Evolutionary conservation across 1,140 invertebrate species (phyloP).

Genomic region (Plectrocnemia conspersa): DNA sequence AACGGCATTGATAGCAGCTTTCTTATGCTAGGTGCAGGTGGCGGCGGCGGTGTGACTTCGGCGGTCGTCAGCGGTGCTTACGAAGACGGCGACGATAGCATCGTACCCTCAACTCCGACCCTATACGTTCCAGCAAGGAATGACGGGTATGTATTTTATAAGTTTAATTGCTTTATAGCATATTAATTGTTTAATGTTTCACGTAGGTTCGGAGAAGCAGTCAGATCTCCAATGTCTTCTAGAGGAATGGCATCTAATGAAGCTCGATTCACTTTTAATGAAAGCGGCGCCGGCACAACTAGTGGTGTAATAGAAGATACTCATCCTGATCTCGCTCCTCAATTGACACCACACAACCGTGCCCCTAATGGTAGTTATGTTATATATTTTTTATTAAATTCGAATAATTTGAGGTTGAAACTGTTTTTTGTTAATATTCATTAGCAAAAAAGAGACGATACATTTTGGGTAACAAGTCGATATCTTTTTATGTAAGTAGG

Average conservation of each 20-base stretch:
- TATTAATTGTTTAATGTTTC: not conserved
- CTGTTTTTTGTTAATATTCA: slow-evolving; percentile 3
- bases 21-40: slow-evolving; percentile 51
- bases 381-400: slow-evolving; percentile 2
- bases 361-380: slow-evolving; percentile 41
- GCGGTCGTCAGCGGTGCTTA: slow-evolving; percentile 52
- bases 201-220: slow-evolving; percentile 75
- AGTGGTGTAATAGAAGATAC: slow-evolving; percentile 71
- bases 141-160: slow-evolving; percentile 57
- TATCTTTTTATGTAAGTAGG: too few relatives aligned
- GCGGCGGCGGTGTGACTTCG: slow-evolving; percentile 15
- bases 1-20: slow-evolving; percentile 51
- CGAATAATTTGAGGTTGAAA: not conserved
- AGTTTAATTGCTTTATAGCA: not conserved
- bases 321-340: slow-evolving; percentile 68
- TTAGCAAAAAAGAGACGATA: too few relatives aligned
- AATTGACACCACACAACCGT: slow-evolving; percentile 65
- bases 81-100: slow-evolving; percentile 79
- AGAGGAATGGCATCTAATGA: slow-evolving; percentile 39
- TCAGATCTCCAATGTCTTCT: slow-evolving; percentile 69
- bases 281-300: slow-evolving; percentile 48
- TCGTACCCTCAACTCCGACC: slow-evolving; percentile 87
- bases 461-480: too few relatives aligned
- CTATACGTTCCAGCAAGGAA: slow-evolving; percentile 75
- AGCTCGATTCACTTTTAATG: slow-evolving; percentile 68